These are phyloP conservation scores for Meriones psammophilus DNA, from an alignment of 2,797 vertebrate genomes.

Conservation along the genomic window DNA sequence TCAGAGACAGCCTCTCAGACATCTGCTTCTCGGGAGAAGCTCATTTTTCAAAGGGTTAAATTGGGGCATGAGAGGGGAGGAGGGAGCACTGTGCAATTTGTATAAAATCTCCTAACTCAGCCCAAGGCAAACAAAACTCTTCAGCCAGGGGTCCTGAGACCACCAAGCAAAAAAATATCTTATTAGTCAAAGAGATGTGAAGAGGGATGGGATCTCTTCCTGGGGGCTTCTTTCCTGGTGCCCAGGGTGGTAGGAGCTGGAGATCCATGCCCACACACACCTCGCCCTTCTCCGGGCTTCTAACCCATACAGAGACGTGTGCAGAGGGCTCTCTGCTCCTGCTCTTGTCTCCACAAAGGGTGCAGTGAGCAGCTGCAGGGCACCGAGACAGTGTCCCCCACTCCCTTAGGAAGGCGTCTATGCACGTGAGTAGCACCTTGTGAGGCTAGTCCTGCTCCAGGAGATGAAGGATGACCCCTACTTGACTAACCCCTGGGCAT, in stretches of 20 bases:
- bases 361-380: accelerated
- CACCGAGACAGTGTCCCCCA: neutral
- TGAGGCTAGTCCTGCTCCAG: neutral
- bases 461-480: neutral
- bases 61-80: accelerated
- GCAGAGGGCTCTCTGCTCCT: neutral
- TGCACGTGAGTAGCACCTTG: neutral
- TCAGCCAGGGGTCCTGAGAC: neutral
- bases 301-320: neutral
- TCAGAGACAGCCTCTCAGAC: neutral
- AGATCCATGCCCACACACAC: neutral
- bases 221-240: neutral
- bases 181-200: accelerated
- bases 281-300: neutral
- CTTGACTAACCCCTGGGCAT: neutral
- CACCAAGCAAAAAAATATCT: neutral
- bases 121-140: neutral
- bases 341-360: neutral
- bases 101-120: no score
- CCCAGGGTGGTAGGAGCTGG: neutral
- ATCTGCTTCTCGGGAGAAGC: neutral
- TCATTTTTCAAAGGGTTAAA: neutral
- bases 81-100: neutral
- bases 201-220: neutral
- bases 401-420: no score